Conservation (phyloP, 2,797 vertebrate species). For the Pristis pectinata region DNA sequence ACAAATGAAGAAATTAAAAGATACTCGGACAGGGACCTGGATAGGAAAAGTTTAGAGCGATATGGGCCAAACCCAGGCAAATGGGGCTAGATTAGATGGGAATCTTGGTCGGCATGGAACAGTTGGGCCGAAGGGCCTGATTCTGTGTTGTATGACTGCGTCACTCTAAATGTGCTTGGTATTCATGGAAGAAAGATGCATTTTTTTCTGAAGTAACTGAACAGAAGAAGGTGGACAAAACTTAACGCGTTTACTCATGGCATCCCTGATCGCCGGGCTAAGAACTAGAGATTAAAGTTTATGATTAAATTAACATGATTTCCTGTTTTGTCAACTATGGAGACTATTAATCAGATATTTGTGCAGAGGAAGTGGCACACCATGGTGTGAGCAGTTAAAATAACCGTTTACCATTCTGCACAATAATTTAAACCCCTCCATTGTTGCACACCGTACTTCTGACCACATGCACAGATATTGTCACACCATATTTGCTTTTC, state of each 20-base stretch:
- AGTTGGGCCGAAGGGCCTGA: too few species aligned
- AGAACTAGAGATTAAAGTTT: neutral
- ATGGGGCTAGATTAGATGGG: too few species aligned
- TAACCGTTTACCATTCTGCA: neutral
- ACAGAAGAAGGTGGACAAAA: neutral
- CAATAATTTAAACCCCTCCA: neutral
- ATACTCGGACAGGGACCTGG: too few species aligned
- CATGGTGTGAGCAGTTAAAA: neutral
- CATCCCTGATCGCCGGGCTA: neutral
- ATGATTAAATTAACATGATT: slow-evolving; percentile 20
- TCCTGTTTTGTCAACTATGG: slow-evolving; percentile 22
- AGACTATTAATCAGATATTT: neutral
- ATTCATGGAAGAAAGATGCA: neutral
- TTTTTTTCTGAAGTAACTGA: neutral
- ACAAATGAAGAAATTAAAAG: too few species aligned
- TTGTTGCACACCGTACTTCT: neutral
- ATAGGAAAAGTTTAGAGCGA: too few species aligned
- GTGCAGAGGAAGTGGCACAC: neutral
- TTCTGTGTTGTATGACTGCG: too few species aligned
- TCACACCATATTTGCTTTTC: neutral
- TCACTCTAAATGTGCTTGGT: too few species aligned
- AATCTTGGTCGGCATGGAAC: too few species aligned
- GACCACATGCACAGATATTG: neutral
- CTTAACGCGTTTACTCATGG: neutral
- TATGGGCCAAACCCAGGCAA: too few species aligned